Base-by-base conservation (phyloP, 2,888 invertebrate genomes). In the Frankliniella fusca region DNA sequence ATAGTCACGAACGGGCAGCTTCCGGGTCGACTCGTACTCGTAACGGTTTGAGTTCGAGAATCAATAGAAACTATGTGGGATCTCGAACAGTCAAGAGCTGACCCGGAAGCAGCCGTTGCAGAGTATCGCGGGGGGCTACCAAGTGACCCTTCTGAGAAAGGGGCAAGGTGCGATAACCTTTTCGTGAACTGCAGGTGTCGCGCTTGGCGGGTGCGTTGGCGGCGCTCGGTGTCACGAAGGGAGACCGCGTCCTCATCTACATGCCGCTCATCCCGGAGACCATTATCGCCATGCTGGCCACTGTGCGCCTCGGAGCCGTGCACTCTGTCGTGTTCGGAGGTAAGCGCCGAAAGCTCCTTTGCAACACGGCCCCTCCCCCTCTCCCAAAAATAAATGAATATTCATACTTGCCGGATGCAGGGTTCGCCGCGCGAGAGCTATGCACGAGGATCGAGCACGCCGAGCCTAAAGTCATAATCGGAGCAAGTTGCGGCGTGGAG, bases 241-340 rank as follows among this genome's bases (percentile, higher is more conserved):
- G 97, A 0, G 96, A 97, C 86, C 89, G 94, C 0, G 95, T 98
- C 0, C 90, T 97, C 2, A 95, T 98, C 86, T 97, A 97, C 88
- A 97, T 98, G 97, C 97, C 97, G 0, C 91, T 97, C 83, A 94
- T 97, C 81, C 97, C 97, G 0, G 96, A 97, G 88, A 94, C 96
- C 0, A 91, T 97, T 80, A 91, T 97, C 81, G 93, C 97, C 0
- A 97, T 97, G 94, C 88, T 97, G 85, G 97, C 97, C 0, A 93
- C 94, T 2, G 95, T 93, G 65, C 90, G 98, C 80, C 89, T 97
- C 15, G 98, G 97, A 0, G 97, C 96, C 3, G 91, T 96, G n/a
- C 97, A 98, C 87, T 96, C 96, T 0, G 94, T 97, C 0, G 97
- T 98, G 0, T 98, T 98, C 89, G 98, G 97, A 87, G 96, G 95